Conservation (phyloP, 2,113 vertebrate genomes). For the Hiodon tergisus region DNA sequence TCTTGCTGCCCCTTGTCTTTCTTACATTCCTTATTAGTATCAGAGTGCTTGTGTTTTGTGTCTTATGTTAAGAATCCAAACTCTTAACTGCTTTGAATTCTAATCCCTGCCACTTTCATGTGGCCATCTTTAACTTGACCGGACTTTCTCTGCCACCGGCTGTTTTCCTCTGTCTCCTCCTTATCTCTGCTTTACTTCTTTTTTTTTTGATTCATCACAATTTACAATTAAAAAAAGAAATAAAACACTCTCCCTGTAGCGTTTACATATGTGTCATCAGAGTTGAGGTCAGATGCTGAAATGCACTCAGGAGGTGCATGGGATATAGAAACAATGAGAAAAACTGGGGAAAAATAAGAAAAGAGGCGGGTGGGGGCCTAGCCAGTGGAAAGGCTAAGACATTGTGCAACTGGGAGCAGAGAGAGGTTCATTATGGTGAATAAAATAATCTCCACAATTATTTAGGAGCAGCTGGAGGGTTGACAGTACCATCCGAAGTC, state of each 20-base stretch:
- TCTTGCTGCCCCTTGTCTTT: too few species aligned
- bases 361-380: background rate
- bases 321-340: background rate
- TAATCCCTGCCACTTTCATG: background rate
- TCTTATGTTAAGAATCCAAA: background rate
- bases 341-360: background rate
- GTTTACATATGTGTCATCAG: slow-evolving; percentile 13
- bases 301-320: background rate
- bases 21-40: too few species aligned
- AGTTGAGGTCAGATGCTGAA: slow-evolving; percentile 18
- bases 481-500: too few species aligned
- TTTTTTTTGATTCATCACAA: background rate
- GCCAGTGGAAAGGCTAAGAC: background rate
- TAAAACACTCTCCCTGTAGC: background rate
- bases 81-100: background rate
- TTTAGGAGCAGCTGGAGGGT: too few species aligned
- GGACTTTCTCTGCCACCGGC: background rate
- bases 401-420: background rate
- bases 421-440: background rate
- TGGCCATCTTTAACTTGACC: background rate
- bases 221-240: too few species aligned
- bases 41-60: background rate
- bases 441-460: too few species aligned
- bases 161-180: background rate
- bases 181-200: background rate